phyloP scores from a whole-genome alignment of 2,797 vertebrate genomes.

The Sebastes minor region DNA sequence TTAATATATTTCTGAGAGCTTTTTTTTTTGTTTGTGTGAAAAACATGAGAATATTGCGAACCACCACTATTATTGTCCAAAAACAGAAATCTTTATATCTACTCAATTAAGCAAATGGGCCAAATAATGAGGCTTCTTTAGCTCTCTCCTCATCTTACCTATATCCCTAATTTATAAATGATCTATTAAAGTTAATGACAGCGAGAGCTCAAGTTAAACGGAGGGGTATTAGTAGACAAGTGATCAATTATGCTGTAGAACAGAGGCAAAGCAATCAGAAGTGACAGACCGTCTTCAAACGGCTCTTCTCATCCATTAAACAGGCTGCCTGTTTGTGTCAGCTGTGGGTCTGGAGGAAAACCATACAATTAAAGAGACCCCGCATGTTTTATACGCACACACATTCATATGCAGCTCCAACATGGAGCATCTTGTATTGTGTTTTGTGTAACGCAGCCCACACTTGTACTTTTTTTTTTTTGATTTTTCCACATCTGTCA shows the following conservation, averaged over 20 bases:
- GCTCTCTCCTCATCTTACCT: constrained; percentile 1
- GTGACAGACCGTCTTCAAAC: constrained; percentile 81
- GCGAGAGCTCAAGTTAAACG: constrained; percentile 60
- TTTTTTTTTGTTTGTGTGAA: constrained; percentile 31
- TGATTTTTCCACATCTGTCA: constrained; percentile 79
- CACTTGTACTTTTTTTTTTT: constrained; percentile 40
- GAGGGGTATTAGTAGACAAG: constrained; percentile 71
- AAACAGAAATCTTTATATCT: constrained; percentile 22
- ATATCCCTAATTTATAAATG: constrained; percentile 46
- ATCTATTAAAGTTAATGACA: constrained; percentile 68
- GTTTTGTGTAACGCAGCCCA: constrained; percentile 69
- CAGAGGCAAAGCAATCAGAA: constrained; percentile 79
- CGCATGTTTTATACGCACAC: constrained; percentile 76
- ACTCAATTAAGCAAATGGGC: constrained; percentile 28
- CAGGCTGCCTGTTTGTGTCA: constrained; percentile 82
- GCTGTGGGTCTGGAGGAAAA: constrained; percentile 79
- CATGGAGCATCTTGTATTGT: constrained; percentile 76
- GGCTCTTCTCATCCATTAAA: constrained; percentile 83
- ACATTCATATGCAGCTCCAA: constrained; percentile 81
- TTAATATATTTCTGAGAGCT: constrained; percentile 41
- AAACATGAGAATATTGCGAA: constrained; percentile 1
- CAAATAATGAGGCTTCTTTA: constrained; percentile 34
- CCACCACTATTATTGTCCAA: not conserved
- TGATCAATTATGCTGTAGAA: constrained; percentile 80
- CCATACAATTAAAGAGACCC: constrained; percentile 84